Evolutionary conservation across 2,888 invertebrate genomes (phyloP), one percentile per base, ranked within the genome.

Genomic region (Synergus umbraculus): DNA sequence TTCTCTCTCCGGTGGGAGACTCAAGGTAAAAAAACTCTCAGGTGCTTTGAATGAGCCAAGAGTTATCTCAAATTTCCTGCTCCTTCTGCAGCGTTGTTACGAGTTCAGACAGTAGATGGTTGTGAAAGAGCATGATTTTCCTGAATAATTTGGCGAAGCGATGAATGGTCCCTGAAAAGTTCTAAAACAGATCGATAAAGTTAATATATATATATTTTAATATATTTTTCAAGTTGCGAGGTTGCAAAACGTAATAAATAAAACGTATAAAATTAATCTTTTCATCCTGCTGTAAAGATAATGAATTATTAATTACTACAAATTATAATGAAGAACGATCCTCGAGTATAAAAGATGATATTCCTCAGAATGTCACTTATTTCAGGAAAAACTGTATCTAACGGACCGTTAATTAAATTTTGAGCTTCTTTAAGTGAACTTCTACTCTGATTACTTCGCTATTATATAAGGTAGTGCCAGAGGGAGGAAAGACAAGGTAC

Each of bases 81-180:
- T 84, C 86, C 84, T 81, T 83, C 82, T 82, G 83, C 83, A 83
- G 76, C 82, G 81, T 81, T 86, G 84, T 85, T 85, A 81, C 81
- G 76, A 37, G 37, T 37, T 7, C 37, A 37, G 37, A 5, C 37
- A 37, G 37, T 37, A 37, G 37, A 2, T 29, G 29, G 29, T 29
- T 2, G 29, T 29, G 29, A 29, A 29, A 29, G 29, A 29, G 29
- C 29, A 29, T 29, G 29, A 29, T 29, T 29, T 29, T 29, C 29
- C 29, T 29, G 29, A 29, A 29, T 29, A 29, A 29, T 29, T 29
- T 29, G 2, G 29, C 29, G 29, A 29, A 29, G 29, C 2, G 29
- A 29, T 29, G 29, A 29, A 2, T 29, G 29, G 29, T 2, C 29
- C 2, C 29, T 29, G 2, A 29, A 29, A 29, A 29, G 22, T 22